Percentiles rank a stretch among this genome's conserved stretches.
Conservation (phyloP, 92 coral and sea anemone species). For the Pocillopora meandrina region DNA sequence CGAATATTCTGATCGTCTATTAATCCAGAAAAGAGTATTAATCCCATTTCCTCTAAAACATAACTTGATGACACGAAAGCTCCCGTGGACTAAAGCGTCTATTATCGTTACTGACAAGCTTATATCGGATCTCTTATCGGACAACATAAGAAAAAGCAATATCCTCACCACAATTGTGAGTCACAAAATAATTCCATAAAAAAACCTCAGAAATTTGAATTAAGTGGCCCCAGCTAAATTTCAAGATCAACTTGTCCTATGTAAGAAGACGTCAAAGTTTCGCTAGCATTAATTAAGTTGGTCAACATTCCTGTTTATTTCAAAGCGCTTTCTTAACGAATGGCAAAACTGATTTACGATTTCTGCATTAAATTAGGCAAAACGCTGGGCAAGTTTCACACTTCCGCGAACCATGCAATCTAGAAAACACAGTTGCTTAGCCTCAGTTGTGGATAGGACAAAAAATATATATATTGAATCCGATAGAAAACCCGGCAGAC, state of each 20-base stretch:
- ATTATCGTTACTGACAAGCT: too few relatives aligned
- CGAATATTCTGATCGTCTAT: too few relatives aligned
- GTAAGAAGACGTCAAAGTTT: not conserved
- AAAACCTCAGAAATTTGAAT: slow-evolving; percentile 1
- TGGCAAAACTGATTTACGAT: slow-evolving; percentile 11
- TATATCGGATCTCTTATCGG: not conserved
- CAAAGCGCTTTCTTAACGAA: slow-evolving; percentile 13
- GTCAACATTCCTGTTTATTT: slow-evolving; percentile 6
- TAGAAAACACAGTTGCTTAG: not conserved
- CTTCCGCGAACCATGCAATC: not conserved
- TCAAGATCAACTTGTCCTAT: not conserved
- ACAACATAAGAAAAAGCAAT: slow-evolving; percentile 5
- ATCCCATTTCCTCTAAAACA: too few relatives aligned
- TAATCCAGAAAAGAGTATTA: too few relatives aligned
- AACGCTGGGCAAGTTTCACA: not conserved
- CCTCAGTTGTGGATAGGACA: not conserved
- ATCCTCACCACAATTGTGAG: slow-evolving; percentile 10
- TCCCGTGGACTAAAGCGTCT: too few relatives aligned
- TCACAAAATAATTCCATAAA: not conserved
- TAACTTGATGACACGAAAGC: too few relatives aligned
- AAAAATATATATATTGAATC: not conserved
- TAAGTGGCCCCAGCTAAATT: not conserved
- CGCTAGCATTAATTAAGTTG: slow-evolving; percentile 5
- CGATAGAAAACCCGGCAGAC: slow-evolving; percentile 11
- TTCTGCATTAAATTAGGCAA: slow-evolving; percentile 1